Evolutionary conservation across 2,888 invertebrate species (phyloP), one percentile per base, ranked within the genome.

Genomic region (Toxonevra muliebris): DNA sequence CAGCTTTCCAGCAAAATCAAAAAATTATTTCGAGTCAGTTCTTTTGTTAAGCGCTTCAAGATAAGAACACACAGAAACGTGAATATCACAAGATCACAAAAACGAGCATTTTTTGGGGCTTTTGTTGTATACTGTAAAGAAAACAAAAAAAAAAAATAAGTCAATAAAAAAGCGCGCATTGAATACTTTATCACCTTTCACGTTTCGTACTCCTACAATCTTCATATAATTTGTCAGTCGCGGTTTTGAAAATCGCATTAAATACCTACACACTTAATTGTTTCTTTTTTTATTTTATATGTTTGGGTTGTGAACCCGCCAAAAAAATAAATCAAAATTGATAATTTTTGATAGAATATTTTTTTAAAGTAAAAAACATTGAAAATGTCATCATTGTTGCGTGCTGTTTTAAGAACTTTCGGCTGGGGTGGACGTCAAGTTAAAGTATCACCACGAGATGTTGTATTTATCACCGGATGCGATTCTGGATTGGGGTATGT

Each of bases 401-500:
- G 13, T 50, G 52, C 19, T 53, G 48, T 12, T 58, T 61, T 53
- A 10, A 71, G 68, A 42, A 55, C 69, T 53, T 42, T 73, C 4
- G 68, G 72, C 53, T 69, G 54, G 40, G 68, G 72, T 17, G 53
- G 62, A 40, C 59, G 59, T 12, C 68, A 71, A 42, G 20, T 71
- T 10, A 68, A 68, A 48, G 70, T 83, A 2, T 79, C 80, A 10
- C 76, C 77, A 7, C 80, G 75, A 20, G 79, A 85, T 79, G 87
- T 91, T 2, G 86, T 92, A 50, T 87, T 93, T 17, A 90, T 95
- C 74, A 93, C 93, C 9, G 95, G 95, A 53, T 95, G 95, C 81
- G 95, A 95, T 84, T 92, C 93, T 67, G 95, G 95, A 2, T 87
- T 95, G 15, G 95, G 95, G 65, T 93, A 75, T 77, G 80, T 73